Base-by-base conservation (phyloP, 2,888 invertebrate species). In the Oasisia sp. region DNA sequence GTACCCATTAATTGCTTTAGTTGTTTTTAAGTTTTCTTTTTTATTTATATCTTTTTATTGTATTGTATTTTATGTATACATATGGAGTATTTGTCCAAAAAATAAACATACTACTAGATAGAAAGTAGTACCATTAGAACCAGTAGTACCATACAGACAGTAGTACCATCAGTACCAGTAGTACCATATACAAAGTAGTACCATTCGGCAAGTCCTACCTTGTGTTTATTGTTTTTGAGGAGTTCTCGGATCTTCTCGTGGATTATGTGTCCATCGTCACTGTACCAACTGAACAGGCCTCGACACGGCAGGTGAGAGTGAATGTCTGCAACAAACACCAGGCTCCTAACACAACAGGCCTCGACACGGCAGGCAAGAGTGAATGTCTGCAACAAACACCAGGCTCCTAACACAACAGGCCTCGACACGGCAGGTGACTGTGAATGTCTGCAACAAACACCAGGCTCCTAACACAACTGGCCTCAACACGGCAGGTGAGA, bases 241-340 rank as follows among this genome's bases (percentile, higher is more conserved):
- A 93, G 32, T 19, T 91, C 56, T 32, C 89, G 58, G 45, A 93
- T 91, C 91, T 93, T 92, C 27, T 92, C 92, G 50, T 74, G 32
- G 50, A 56, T 45, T 58, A 93, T 92, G 9, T 91, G 90, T 19
- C 93, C 93, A 32, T 91, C 90, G 32, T 91, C 56, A 91, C 94
- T 94, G 91, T 94, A 94, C 74, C 94, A 93, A 38, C 93, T 92
- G 91, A 93, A 93, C 19, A 94, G 94, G 38, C 92, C 92, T 32
- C 93, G 93, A 92, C 95, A 95, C 12, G 95, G 94, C 5, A 95
- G 92, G 92, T 94, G 94, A 32, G 94, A 94, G 91, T 94, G 94
- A 19, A 95, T 50, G 74, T 92, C 92, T 92, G 91, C 8, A 92
- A 89, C 27, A 89, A 44, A 92, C n/a, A 74, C 19, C 19, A 91